phyloP scores from a whole-genome alignment of 1,140 invertebrate species.

The Stegodyphus mimosarum region DNA sequence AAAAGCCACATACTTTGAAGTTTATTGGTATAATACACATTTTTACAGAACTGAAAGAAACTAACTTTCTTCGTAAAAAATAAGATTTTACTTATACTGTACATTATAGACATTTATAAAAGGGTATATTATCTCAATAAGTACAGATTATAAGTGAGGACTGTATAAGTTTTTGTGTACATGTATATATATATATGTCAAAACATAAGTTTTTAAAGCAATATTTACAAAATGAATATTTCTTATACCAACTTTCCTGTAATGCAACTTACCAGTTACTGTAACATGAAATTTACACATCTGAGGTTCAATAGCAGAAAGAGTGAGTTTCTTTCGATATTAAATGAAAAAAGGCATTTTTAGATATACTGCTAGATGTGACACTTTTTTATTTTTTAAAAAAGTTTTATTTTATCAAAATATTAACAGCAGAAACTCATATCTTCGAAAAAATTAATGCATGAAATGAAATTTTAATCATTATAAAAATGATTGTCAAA shows the following conservation, averaged over 20 bases:
- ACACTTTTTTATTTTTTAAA: too few relatives aligned
- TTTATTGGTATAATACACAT: slow-evolving; percentile 59
- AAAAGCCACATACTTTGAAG: slow-evolving; percentile 56
- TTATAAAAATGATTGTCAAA: neutral
- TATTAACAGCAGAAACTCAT: neutral
- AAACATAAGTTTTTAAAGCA: too few relatives aligned
- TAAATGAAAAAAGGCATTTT: too few relatives aligned
- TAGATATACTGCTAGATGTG: too few relatives aligned
- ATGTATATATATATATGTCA: too few relatives aligned
- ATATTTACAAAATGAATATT: too few relatives aligned
- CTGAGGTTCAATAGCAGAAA: too few relatives aligned
- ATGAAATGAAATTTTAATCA: neutral
- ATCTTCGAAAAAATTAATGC: neutral
- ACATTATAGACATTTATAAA: slow-evolving; percentile 60
- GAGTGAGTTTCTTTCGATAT: neutral
- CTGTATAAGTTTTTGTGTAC: too few relatives aligned
- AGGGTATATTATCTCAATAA: slow-evolving; percentile 28
- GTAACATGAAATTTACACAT: too few relatives aligned
- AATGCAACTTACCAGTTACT: too few relatives aligned
- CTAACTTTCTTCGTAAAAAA: slow-evolving; percentile 53
- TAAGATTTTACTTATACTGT: slow-evolving; percentile 56
- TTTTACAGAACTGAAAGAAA: slow-evolving; percentile 57
- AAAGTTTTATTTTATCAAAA: too few relatives aligned
- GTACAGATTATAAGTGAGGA: neutral
- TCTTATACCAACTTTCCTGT: too few relatives aligned